Base-by-base conservation (phyloP, 2,113 vertebrate species). In the Gymnogyps californianus region DNA sequence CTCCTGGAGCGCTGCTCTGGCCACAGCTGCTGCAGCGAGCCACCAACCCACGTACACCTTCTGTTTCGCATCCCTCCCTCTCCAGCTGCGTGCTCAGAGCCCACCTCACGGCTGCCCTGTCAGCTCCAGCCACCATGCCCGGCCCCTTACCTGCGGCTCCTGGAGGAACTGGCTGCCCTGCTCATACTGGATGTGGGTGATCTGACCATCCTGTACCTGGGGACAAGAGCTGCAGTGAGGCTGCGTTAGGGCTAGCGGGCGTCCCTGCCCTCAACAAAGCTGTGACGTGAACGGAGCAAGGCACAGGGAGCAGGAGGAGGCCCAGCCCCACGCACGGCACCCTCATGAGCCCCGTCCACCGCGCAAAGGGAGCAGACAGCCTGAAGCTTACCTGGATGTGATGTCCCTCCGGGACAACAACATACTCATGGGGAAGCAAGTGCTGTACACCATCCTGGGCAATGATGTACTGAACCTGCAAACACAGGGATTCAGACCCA, bases 401-500 rank as follows among this genome's bases (percentile, higher is more conserved):
- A 96, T 99, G 99, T 44, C 99, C 99, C 70, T 99, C 99, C 3
- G 99, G 98, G 25, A 99, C 98, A 13, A 99, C 99, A 3, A 99
- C 99, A 10, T 99, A 99, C 78, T 99, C 99, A 32, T 99, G 99
- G 40, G 99, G 99, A 80, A 99, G 98, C n/a, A 99, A 97, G 93
- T 99, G 99, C 40, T 98, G 99, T 29, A 99, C 98, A 1, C 99
- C 98, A 1, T 99, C 99, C 97, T 99, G 99, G 44, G 99, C 99
- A 96, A 99, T 99, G 87, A 99, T 99, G 57, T 99, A 99, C 96
- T 99, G 99, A 31, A 99, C 99, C 99, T 99, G 96, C 16, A 61
- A 44, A 62, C 31, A 89, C 7, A 44, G 11, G 9, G 65, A 69
- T 47, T 90, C 71, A 93, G 71, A 85, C 9, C 12, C 38, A 52